Evolutionary conservation across 2,797 vertebrate genomes (phyloP), one percentile per base, ranked within the genome.

Genomic region (Taenioides sp.): DNA sequence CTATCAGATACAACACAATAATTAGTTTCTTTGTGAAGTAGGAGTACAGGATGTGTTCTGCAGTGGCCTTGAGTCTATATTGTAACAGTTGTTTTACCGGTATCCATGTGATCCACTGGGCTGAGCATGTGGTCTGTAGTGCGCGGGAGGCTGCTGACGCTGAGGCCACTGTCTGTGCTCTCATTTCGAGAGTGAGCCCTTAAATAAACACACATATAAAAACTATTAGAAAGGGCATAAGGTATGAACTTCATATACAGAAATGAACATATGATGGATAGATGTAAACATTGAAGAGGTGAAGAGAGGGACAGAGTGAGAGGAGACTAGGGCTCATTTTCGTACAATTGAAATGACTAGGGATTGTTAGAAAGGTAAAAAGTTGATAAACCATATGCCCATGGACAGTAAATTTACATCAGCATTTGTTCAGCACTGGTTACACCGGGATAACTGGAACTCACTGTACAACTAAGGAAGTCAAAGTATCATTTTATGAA

Each of bases 61-160:
- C 54, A 59, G 49, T 25, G 74, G 64, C 23, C 47, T 25, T 6
- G 0, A 7, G 57, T 57, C 23, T 7, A 27, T 71, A 31, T 65
- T 74, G 22, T 75, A 65, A 64, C 18, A 34, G 16, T 16, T 71
- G 23, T 27, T 2, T 84, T 82, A 96, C 97, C 96, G 88, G 95
- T 98, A 82, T 98, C 97, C 97, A 98, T 98, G 85, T 97, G 96
- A 86, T 98, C 97, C 80, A 97, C 95, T 52, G 96, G 95, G 93
- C 96, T 97, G 78, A 98, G 79, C 93, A 98, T 95, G 91, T 97
- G 96, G 80, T 98, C 97, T 0, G 96, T 95, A 0, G 96, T 96
- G 73, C 96, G 95, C 60, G 97, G 96, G 67, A 98, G 93, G 78
- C 96, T 97, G 93, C 96, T 98, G 94, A 97, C 96, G 75, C 97